A percentile compares a stretch with the other conserved stretches of the same genome.
phyloP scores from a whole-genome alignment of 2,113 vertebrate genomes.

The Psilopsiagon aurifrons region DNA sequence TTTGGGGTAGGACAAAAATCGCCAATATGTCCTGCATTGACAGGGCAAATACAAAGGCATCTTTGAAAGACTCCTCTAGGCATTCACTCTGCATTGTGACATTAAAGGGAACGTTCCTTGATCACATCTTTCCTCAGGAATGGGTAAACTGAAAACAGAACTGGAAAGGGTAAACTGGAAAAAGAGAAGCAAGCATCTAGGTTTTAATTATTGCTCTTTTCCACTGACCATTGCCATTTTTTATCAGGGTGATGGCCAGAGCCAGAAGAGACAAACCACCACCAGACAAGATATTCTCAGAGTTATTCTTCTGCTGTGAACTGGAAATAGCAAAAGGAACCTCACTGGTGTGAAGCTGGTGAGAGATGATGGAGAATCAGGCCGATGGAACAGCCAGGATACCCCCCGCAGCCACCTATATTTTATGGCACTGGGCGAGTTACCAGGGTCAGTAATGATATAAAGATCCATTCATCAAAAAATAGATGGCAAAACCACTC shows the following conservation, averaged over 20 bases:
- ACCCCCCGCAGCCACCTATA: neutral
- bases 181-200: neutral
- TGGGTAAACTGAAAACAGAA: neutral
- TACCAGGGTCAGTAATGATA: neutral
- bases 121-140: neutral
- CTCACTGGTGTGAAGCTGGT: neutral
- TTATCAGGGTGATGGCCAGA: neutral
- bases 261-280: neutral
- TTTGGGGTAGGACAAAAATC: neutral
- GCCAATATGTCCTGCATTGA: neutral
- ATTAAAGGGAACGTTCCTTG: neutral
- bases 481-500: neutral
- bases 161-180: neutral
- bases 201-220: neutral
- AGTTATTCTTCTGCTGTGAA: neutral
- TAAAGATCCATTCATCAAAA: neutral
- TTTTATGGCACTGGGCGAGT: neutral
- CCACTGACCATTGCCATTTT: neutral
- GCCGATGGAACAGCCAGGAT: neutral
- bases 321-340: neutral
- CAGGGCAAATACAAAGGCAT: neutral
- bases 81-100: neutral
- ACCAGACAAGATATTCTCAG: neutral
- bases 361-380: neutral
- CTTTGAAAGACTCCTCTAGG: neutral